Base-by-base conservation (phyloP, 2,888 invertebrate species). In the Aspidapion aeneum region DNA sequence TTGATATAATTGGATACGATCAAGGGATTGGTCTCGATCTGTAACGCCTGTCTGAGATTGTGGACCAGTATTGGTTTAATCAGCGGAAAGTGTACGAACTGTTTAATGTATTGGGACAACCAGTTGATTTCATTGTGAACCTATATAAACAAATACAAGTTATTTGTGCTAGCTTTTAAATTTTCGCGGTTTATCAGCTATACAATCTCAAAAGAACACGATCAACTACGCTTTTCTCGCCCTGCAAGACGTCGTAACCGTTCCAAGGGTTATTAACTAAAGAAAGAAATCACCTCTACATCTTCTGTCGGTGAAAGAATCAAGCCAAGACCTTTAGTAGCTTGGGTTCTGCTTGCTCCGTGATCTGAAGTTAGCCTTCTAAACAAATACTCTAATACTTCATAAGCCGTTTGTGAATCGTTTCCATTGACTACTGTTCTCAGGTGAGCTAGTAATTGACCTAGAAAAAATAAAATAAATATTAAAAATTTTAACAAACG, bases 381-480 rank as follows among this genome's bases (percentile, higher is more conserved):
- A 73, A 95, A 83, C 78, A 97, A 93, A 81, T 97, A 97, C 75
- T 93, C 93, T 61, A 97, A 82, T 57, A 95, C 91, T 74, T 96
- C 96, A 66, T 90, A 88, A 55, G 94, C 91, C 62, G 71, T 77
- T 67, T 78, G 73, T 75, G 83, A 69, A 80, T 81, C 58, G 80
- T 78, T 74, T 82, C 85, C 71, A 82, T 85, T 70, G 84, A 79
- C 78, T 1, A 80, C 79, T 1, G 81, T 82, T 72, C 87, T 85
- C 55, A 90, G 80, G 74, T 90, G 87, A 0, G 81, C 80, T 62
- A 80, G 64, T 2, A 71, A 81, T 78, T 95, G 94, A 35, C 35
- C 35, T 35, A 35, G 12, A 35, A 35, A n/a, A n/a, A n/a, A n/a
- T n/a, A n/a, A n/a, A n/a, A n/a, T n/a, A n/a, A n/a, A n/a, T n/a